Evolutionary conservation across 2,888 invertebrate genomes (phyloP).

Genomic region (Pheosia tremula): DNA sequence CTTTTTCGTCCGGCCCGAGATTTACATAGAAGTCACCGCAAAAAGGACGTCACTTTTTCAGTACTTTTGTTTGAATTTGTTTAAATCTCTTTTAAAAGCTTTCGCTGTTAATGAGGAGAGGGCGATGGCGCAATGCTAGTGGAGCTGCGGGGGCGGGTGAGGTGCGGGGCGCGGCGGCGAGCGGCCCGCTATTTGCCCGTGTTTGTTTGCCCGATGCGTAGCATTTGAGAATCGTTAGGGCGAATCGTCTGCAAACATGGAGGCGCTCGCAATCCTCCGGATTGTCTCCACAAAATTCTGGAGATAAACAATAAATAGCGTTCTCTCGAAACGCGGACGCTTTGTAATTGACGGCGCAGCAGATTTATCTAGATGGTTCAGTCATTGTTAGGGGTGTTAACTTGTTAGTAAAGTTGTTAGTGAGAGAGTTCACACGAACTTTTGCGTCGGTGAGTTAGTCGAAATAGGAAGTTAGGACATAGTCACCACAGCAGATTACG

Average conservation of each 20-base stretch:
- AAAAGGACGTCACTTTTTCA: conserved; percentile 75
- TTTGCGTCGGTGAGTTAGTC: conserved; percentile 72
- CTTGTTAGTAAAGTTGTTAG: conserved; percentile 81
- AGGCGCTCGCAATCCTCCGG: conserved; percentile 73
- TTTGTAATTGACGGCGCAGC: conserved; percentile 77
- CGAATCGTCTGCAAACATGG: conserved; percentile 76
- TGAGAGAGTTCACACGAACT: conserved; percentile 76
- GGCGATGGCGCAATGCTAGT: conserved; percentile 57
- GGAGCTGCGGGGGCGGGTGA: conserved; percentile 29
- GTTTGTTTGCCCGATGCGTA: conserved; percentile 77
- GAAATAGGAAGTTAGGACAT: conserved; percentile 71
- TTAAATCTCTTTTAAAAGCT: conserved; percentile 78
- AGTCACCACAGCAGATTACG: conserved; percentile 71
- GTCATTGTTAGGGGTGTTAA: conserved; percentile 81
- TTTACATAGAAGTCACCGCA: conserved; percentile 79
- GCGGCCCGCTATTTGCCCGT: conserved; percentile 69
- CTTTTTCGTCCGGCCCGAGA: conserved; percentile 67
- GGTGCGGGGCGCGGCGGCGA: conserved; percentile 40
- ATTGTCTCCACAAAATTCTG: conserved; percentile 73
- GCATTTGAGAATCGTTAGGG: conserved; percentile 82
- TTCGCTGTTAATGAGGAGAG: conserved; percentile 75
- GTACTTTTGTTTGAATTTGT: conserved; percentile 77
- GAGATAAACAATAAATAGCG: conserved; percentile 77
- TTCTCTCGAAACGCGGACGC: conserved; percentile 78
- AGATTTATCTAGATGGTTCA: conserved; percentile 82